phyloP scores from a whole-genome alignment of 2,113 vertebrate species.

The Naja naja region DNA sequence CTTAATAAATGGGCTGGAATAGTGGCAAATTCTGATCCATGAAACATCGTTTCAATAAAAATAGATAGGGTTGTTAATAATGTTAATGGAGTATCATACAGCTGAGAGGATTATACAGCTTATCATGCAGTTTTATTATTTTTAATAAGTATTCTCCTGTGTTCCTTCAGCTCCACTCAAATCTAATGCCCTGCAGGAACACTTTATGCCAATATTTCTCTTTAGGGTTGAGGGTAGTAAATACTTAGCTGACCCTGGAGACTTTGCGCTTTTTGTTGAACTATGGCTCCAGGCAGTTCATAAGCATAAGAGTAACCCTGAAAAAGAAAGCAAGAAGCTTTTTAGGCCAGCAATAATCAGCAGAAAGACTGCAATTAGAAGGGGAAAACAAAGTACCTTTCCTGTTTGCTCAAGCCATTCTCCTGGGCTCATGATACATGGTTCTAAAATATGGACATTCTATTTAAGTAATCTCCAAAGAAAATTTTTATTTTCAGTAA shows the following conservation, averaged over 20 bases:
- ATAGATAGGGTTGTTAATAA: slow-evolving; percentile 81
- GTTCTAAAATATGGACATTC: background rate
- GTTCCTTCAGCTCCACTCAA: slow-evolving; percentile 39
- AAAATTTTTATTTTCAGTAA: background rate
- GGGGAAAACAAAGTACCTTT: background rate
- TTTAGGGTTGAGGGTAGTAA: background rate
- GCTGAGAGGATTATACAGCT: slow-evolving; percentile 9
- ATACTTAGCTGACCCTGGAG: background rate
- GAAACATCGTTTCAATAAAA: slow-evolving; percentile 82
- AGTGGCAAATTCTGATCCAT: slow-evolving; percentile 75
- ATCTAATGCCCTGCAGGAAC: background rate
- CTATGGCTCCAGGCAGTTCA: background rate
- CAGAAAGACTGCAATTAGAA: background rate
- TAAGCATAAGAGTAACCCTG: background rate
- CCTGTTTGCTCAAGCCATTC: background rate
- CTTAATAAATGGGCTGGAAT: slow-evolving; percentile 78
- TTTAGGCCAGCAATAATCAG: background rate
- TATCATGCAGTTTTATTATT: slow-evolving; percentile 46
- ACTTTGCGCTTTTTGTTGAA: background rate
- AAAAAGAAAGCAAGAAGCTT: background rate
- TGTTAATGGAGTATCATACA: slow-evolving; percentile 69
- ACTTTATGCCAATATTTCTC: background rate
- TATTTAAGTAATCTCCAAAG: background rate
- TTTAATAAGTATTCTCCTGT: slow-evolving; percentile 58
- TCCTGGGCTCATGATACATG: background rate